Base-by-base conservation (phyloP, 2,113 vertebrate genomes). In the Cyanistes caeruleus region DNA sequence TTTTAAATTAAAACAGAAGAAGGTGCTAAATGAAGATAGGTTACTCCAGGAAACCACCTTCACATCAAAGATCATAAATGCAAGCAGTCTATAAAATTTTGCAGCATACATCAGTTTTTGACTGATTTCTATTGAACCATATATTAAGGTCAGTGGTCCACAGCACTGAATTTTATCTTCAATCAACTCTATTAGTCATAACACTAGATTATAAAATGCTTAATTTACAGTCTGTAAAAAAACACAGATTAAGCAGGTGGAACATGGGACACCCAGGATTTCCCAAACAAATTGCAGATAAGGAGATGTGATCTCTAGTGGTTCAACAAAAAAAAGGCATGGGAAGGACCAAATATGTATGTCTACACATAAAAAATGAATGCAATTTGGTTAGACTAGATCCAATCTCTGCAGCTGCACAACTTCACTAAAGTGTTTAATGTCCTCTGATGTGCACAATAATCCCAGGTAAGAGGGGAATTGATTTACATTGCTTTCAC, bases 381-480 rank as follows among this genome's bases (percentile, higher is more conserved):
- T 24, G 17, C 30, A 33, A 18, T 88, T 79, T 69, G 18, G 21
- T 37, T 49, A 84, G 46, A 72, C 33, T 58, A 58, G 70, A 93
- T 65, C 21, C 15, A 60, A 48, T 73, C 43, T 62, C 82, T 73
- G n/a, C 63, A 86, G 65, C 67, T 76, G 44, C 31, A 62, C 18
- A 63, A 64, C 28, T 73, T 74, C 28, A 53, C 25, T 77, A 11
- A 81, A 94, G 43, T 65, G 39, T 67, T 90, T 62, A 13, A 21
- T 33, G n/a, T 52, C 17, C 53, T 89, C 33, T 65, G 53, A 85
- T 43, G 12, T 64, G 21, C 30, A 48, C 30, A 62, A 28, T 56
- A 80, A 83, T 91, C 30, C 17, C 59, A 96, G 59, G 75, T 78
- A 96, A 88, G 27, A 83, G 15, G 25, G 33, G 68, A 89, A 94